phyloP scores from a whole-genome alignment of 1,140 invertebrate species.

The Polyergus mexicanus region DNA sequence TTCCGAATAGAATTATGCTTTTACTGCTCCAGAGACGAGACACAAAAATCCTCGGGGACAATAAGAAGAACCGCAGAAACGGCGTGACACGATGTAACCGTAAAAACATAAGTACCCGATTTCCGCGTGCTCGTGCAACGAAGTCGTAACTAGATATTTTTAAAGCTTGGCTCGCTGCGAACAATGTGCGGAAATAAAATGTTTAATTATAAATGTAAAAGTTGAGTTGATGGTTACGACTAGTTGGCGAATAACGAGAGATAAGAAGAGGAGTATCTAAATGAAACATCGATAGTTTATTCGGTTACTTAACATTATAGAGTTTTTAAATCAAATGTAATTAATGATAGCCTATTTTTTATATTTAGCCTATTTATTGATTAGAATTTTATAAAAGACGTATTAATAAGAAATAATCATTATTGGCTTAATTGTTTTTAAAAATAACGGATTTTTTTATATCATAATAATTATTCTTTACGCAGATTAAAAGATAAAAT shows the following conservation, averaged over 20 bases:
- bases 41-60: constrained; percentile 42
- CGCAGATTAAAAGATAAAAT: not conserved
- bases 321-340: not conserved
- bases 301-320: not conserved
- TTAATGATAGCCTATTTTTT: not conserved
- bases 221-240: constrained; percentile 27
- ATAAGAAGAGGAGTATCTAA: not conserved
- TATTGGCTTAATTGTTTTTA: not conserved
- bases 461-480: constrained; percentile 2
- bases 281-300: constrained; percentile 23
- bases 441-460: not conserved
- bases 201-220: constrained; percentile 61
- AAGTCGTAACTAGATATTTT: constrained; percentile 55
- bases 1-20: constrained; percentile 57
- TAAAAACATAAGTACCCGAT: constrained; percentile 60
- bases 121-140: constrained; percentile 40
- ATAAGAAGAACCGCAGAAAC: constrained; percentile 20
- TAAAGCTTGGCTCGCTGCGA: constrained; percentile 35
- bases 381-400: not conserved
- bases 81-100: constrained; percentile 53
- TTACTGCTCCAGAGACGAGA: constrained; percentile 49
- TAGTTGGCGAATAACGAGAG: constrained; percentile 2
- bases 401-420: not conserved
- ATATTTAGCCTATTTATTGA: too few species aligned
- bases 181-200: constrained; percentile 51